A percentile compares a stretch with the other conserved stretches of the same genome.
Evolutionary conservation across 2,797 vertebrate species (phyloP).

Genomic region (Protosalanx chinensis): DNA sequence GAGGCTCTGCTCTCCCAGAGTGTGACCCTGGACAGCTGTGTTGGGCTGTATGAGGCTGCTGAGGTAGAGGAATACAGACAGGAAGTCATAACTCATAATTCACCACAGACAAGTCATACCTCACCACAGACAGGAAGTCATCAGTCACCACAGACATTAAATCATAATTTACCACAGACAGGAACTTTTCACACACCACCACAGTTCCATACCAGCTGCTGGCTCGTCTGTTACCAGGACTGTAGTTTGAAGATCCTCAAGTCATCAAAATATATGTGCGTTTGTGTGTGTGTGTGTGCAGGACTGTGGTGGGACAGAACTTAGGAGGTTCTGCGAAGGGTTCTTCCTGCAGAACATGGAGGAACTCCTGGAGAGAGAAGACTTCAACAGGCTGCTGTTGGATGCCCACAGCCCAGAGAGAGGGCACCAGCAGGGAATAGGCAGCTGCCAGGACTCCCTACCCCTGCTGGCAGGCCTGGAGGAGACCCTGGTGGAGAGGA

Average conservation of each 20-base stretch:
- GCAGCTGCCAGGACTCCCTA: slow-evolving; percentile 52
- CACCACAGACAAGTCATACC: too few species aligned
- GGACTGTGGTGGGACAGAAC: slow-evolving; percentile 78
- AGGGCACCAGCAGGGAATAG: slow-evolving; percentile 65
- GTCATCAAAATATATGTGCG: background rate
- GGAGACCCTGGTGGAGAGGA: slow-evolving; percentile 72
- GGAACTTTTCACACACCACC: background rate
- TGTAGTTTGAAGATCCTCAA: background rate
- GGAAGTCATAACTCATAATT: background rate
- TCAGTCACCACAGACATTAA: too few species aligned
- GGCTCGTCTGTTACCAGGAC: background rate
- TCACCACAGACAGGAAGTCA: too few species aligned
- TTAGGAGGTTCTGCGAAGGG: slow-evolving; percentile 83
- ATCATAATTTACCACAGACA: too few species aligned
- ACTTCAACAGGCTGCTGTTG: slow-evolving; percentile 84
- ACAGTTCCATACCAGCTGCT: background rate
- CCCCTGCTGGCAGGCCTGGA: slow-evolving; percentile 77
- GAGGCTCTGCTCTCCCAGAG: slow-evolving; percentile 82
- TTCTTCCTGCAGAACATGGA: slow-evolving; percentile 92
- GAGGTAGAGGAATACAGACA: slow-evolving; percentile 68
- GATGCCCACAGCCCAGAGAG: slow-evolving; percentile 7
- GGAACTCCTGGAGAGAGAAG: slow-evolving; percentile 79
- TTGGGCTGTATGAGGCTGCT: slow-evolving; percentile 81
- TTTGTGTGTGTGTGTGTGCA: slow-evolving; percentile 45
- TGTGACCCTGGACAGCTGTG: slow-evolving; percentile 76